Evolutionary conservation across 2,888 invertebrate genomes (phyloP), one percentile per base, ranked within the genome.

Genomic region (Dendrolimus pini): DNA sequence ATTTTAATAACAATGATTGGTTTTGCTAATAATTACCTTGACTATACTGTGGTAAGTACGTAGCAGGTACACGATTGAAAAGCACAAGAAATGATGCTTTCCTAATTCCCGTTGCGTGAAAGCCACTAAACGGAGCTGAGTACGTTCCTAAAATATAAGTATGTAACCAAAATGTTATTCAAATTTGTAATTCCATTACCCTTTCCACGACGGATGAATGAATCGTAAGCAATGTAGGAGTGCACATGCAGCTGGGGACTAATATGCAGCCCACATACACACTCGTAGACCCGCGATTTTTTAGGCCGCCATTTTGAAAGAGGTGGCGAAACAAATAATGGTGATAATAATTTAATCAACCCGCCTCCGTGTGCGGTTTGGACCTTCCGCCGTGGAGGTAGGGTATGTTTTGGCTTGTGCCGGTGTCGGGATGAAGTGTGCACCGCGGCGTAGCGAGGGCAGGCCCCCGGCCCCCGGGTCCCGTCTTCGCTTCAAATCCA

Each of bases 251-350:
- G 9, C 9, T 47, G 47, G 9, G 6, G 47, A 47, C 47, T 61
- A 62, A 59, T 61, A 55, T 60, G 65, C 61, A 63, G 58, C 64
- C 62, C 3, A 30, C 30, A 63, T 62, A 61, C 61, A 69, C 67
- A 66, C 61, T 67, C 69, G 64, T 62, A 67, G 60, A 62, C 6
- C 58, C 68, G 66, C 63, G 63, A 70, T 72, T 79, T 77, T 77
- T 80, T 78, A 47, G 77, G 80, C 78, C 82, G 89, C 89, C 89
- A 89, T 89, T 79, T 89, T 89, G 89, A 82, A 85, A 86, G 78
- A 85, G 89, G 88, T 89, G 86, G 85, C 75, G 86, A 88, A 87
- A 89, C 84, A 83, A 85, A 89, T 89, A 87, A 89, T 86, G 83
- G 82, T 75, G 82, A 88, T 10, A 87, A 85, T 89, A 85, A 89